Percentiles rank a stretch among this genome's conserved stretches.
Evolutionary conservation across 1,140 invertebrate genomes (phyloP).

Genomic region (Aphelenchoides besseyi): DNA sequence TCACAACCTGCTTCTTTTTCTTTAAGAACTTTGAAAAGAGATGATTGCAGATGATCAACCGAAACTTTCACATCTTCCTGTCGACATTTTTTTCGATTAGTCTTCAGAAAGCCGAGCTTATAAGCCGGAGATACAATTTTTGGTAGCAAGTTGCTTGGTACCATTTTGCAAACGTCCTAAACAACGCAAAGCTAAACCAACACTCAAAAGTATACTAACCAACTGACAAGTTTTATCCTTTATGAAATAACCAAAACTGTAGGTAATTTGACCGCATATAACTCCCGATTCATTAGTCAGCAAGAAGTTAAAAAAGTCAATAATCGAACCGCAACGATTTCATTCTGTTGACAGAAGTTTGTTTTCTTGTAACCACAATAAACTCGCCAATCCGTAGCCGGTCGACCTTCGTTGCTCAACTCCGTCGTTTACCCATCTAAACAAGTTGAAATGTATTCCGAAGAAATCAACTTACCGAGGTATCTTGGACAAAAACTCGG

Average conservation of each 20-base stretch:
- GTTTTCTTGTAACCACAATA: conserved; percentile 13
- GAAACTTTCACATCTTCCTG: conserved; percentile 17
- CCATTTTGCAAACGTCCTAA: not conserved
- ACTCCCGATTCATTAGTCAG: conserved; percentile 13
- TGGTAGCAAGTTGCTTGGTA: not conserved
- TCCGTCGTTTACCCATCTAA: conserved; percentile 9
- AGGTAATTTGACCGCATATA: conserved; percentile 25
- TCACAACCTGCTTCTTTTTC: conserved; percentile 12
- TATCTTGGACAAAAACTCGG: not conserved
- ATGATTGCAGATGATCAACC: conserved; percentile 26
- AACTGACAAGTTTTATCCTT: conserved; percentile 8
- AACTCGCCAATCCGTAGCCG: conserved; percentile 27
- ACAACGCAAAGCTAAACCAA: too few species aligned
- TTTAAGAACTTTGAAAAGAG: conserved; percentile 6
- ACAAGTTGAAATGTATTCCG: not conserved
- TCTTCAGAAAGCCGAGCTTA: not conserved
- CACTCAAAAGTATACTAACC: not conserved
- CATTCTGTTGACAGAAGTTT: not conserved
- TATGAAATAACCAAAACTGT: conserved; percentile 24
- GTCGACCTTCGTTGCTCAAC: not conserved
- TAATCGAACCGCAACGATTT: conserved; percentile 23
- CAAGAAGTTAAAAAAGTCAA: conserved; percentile 20
- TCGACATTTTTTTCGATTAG: not conserved
- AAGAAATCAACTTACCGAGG: conserved; percentile 14
- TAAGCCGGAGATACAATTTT: not conserved